Evolutionary conservation across 2,888 invertebrate species (phyloP), one percentile per base, ranked within the genome.

Genomic region (Drosophila emarginata): DNA sequence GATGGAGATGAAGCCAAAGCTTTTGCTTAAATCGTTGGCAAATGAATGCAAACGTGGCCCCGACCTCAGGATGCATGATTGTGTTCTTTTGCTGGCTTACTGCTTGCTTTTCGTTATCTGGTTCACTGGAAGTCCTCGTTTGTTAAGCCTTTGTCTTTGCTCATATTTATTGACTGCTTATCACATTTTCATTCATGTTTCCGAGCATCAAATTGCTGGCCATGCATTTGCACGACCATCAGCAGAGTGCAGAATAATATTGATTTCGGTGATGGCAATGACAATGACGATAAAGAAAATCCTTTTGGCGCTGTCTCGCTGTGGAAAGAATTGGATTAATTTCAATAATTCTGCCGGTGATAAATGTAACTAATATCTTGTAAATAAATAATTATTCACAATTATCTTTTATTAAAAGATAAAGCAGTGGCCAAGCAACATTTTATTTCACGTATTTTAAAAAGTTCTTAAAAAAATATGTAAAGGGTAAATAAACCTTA

Each of bases 61-160:
- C 82, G 77, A 62, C 65, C 64, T 79, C 79, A 68, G 85, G 75
- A 80, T 87, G 70, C 85, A 85, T 87, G 82, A 79, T 83, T 76
- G 81, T 78, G 74, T 84, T 81, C 51, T 76, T 4, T 45, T 9
- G 23, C 23, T 54, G 12, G 54, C 36, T 54, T 54, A 54, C 36
- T 65, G 45, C 40, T 45, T 45, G 61, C 26, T 65, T 54, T 65
- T 65, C 64, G 65, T 45, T 57, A 69, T 69, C 74, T 64, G 68
- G 64, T 58, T 72, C 71, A 75, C 50, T 80, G 63, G 62, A 68
- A 63, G 68, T 61, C 63, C 70, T 74, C 77, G 71, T 75, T 75
- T 53, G 60, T 62, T 72, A 68, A 61, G 58, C 65, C 61, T 58
- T 68, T 75, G 67, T 39, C 59, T 70, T 52, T 63, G 59, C 58